Evolutionary conservation across 2,888 invertebrate species (phyloP), one percentile per base, ranked within the genome.

Genomic region (Micropterix aruncella): DNA sequence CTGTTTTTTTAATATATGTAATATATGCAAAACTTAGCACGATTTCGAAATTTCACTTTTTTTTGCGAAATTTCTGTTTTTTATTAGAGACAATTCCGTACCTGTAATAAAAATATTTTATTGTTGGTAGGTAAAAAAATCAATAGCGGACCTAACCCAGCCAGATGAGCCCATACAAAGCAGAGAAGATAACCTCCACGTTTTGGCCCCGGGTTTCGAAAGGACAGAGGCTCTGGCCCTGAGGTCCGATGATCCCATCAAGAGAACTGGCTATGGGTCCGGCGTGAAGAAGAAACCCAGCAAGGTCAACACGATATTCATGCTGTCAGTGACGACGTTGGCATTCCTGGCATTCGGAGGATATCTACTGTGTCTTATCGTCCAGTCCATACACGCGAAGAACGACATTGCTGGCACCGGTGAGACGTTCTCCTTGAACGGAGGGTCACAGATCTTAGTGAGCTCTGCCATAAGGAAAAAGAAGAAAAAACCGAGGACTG

Each of bases 301-400:
- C 2, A 82, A 82, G 58, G 67, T 87, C 41, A 80, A 81, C 51
- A 80, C 80, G 40, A 74, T 88, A 42, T 88, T 89, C 55, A 82
- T 87, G 49, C 70, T 83, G 51, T 81, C 87, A 0, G 73, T 89
- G 7, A 87, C 88, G 0, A 78, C 85, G 0, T 61, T 89, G 43
- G 81, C 89, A 0, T 89, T 89, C 62, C 62, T 89, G 4, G 89
- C 89, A 0, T 90, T 90, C 54, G 89, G 87, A 1, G 89, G 88
- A 1, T 90, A 90, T 56, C 62, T 90, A 16, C 58, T 89, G 2
- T 85, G 86, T 53, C 64, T 89, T 40, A 79, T 88, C 43, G 80
- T 86, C 18, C 80, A 83, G 54, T 83, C 84, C 0, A 75, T 87
- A 16, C 84, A 83, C 57, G 72, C 73, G 50, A 65, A 56, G 17